A percentile compares a stretch with the other conserved stretches of the same genome.
Evolutionary conservation across 2,113 vertebrate genomes (phyloP).

Genomic region (Hymenochirus boettgeri): DNA sequence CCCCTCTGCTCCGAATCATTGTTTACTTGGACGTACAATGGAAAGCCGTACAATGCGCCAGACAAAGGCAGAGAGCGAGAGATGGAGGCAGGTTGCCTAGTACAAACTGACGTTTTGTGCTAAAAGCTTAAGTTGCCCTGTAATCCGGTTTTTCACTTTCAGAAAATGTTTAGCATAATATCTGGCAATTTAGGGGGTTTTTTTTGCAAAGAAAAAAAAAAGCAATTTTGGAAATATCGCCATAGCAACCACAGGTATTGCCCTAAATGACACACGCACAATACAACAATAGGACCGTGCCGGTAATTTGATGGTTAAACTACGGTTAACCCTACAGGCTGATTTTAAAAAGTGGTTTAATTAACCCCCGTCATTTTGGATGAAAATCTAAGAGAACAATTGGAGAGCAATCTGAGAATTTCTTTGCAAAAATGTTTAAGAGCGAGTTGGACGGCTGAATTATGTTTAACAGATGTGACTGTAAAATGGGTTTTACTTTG

Average conservation of each 20-base stretch:
- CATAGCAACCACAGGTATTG: constrained; percentile 19
- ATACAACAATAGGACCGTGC: too few relatives aligned
- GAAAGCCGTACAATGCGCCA: constrained; percentile 16
- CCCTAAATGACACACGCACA: background rate
- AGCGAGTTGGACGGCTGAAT: too few relatives aligned
- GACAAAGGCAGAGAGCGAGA: background rate
- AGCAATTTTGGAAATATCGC: constrained; percentile 14
- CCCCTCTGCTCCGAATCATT: constrained; percentile 26
- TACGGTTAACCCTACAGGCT: too few relatives aligned
- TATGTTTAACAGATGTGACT: too few relatives aligned
- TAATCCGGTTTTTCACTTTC: constrained; percentile 7
- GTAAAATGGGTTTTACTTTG: too few relatives aligned
- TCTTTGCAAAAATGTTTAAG: too few relatives aligned
- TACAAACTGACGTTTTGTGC: constrained; percentile 19
- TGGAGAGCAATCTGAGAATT: too few relatives aligned
- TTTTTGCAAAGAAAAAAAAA: too few relatives aligned
- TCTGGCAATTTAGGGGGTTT: constrained; percentile 20
- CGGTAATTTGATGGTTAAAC: too few relatives aligned
- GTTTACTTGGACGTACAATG: constrained; percentile 13
- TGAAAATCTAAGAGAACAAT: too few relatives aligned
- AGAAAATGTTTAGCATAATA: constrained; percentile 25
- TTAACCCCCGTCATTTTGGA: too few relatives aligned
- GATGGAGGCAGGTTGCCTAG: background rate
- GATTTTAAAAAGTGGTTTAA: too few relatives aligned
- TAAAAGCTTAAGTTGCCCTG: constrained; percentile 7